Evolutionary conservation across 1,140 invertebrate species (phyloP), one percentile per base, ranked within the genome.

Genomic region (Teleogryllus occipitalis): DNA sequence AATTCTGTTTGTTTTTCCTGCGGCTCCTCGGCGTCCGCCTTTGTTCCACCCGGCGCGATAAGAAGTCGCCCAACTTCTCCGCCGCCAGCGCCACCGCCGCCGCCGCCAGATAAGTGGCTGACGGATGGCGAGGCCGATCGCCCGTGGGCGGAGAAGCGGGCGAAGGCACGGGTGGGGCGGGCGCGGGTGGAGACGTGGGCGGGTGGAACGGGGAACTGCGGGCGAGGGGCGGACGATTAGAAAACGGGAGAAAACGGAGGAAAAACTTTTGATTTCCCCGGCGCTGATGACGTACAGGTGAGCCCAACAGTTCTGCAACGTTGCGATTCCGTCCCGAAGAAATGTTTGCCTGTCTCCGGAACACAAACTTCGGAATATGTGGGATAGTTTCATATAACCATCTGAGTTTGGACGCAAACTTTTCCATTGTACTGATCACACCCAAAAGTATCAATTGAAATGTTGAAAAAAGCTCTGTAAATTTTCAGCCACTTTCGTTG

Each of bases 1-100:
- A 65, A 65, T 65, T 65, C 54, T 65, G 54, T 65, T 65, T 65
- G 54, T 65, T 65, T 65, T 65, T 65, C 54, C 54, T 65, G 54
- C 54, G 54, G 54, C 54, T 65, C 54, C 54, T 65, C 54, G 54
- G 2, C 54, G 54, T 14, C 54, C 10, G 54, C 54, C 54, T 14
- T 65, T 65, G 54, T 65, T 65, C 54, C 54, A 18, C 10, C 54
- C 10, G 18, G 54, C 54, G 54, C 54, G 54, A 65, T 65, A 65
- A 65, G 54, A 65, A 65, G 54, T 65, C 54, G 10, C 10, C 54
- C 54, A 65, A 65, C 54, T 65, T 65, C 54, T 10, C 54, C 18
- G 54, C 54, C 54, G 54, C 54, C 54, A 18, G 10, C 54, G 54
- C 54, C 54, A 18, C 54, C 54, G 3, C 54, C 54, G 54, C 54